Evolutionary conservation across 2,113 vertebrate species (phyloP), one percentile per base, ranked within the genome.

Genomic region (Podarcis muralis): DNA sequence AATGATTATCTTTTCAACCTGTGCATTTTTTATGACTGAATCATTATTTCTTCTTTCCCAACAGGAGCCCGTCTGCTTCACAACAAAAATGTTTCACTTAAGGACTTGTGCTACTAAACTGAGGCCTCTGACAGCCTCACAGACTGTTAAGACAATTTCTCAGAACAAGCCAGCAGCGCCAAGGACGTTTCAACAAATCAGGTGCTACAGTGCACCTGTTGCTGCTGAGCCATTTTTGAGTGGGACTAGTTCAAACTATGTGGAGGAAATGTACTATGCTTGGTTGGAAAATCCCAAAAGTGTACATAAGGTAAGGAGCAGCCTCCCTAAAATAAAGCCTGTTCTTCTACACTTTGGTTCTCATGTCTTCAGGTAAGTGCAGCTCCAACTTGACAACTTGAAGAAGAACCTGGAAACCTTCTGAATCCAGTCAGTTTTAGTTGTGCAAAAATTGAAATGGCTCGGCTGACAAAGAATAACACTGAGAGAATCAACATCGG

Each of bases 241-340:
- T 35, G 98, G 98, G 92, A 98, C 98, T 95, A 98, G 98, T 95
- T 98, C 97, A 2, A 99, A 98, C 96, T 99, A 99, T 92, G 96
- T 99, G 96, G 98, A 99, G 95, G 98, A 99, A 95, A 99, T 99
- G 99, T 99, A 99, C 96, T 97, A 95, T 87, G 97, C 98, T 1
- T 99, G 99, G 99, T 96, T 99, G 97, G 98, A 99, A 95, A 97
- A 99, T 87, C 98, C 98, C 89, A 98, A 97, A 95, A 99, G 97
- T 91, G 99, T 99, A 68, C 99, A 99, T 96, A 98, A 99, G 99
- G 99, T 99, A 98, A 98, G 98, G 89, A 87, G 89, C 85, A 89
- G 81, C 91, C 84, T 93, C 9, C 0, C 69, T 86, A 85, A 89
- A 87, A 88, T 0, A 0, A 40, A 1, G 18, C 43, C 68, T 89